Conservation (phyloP, 1,140 invertebrate genomes). For the Nymphalis io region DNA sequence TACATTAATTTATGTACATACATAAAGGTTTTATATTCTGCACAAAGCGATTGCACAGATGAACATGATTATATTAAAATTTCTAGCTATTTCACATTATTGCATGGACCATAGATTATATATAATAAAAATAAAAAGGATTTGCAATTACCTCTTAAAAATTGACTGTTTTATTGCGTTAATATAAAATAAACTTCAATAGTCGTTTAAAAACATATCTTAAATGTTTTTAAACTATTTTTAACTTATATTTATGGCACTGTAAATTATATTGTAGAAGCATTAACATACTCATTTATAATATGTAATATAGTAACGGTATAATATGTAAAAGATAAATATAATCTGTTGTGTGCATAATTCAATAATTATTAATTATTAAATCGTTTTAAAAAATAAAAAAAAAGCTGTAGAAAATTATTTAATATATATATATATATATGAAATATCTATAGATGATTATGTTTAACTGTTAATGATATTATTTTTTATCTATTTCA, state of each 20-base stretch:
- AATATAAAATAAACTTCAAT: constrained; percentile 27
- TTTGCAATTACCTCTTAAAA: constrained; percentile 30
- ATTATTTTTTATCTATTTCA: constrained; percentile 7
- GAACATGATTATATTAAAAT: constrained; percentile 50
- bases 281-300: not conserved
- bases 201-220: not conserved
- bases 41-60: constrained; percentile 62
- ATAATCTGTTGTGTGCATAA: constrained; percentile 8
- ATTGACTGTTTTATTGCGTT: constrained; percentile 47
- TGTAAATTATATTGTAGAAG: constrained; percentile 20
- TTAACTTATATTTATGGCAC: constrained; percentile 10
- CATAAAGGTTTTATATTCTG: constrained; percentile 58
- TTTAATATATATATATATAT: not conserved
- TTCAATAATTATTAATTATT: not conserved
- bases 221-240: not conserved
- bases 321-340: constrained; percentile 8
- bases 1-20: constrained; percentile 76
- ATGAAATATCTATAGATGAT: constrained; percentile 14
- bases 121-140: constrained; percentile 15
- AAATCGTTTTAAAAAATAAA: not conserved
- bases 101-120: constrained; percentile 31
- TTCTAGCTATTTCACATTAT: constrained; percentile 26
- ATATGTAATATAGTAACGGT: constrained; percentile 4
- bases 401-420: constrained; percentile 5
- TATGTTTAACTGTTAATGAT: constrained; percentile 1